Evolutionary conservation across 2,113 vertebrate genomes (phyloP), one percentile per base, ranked within the genome.

Genomic region (Nematolebias whitei): DNA sequence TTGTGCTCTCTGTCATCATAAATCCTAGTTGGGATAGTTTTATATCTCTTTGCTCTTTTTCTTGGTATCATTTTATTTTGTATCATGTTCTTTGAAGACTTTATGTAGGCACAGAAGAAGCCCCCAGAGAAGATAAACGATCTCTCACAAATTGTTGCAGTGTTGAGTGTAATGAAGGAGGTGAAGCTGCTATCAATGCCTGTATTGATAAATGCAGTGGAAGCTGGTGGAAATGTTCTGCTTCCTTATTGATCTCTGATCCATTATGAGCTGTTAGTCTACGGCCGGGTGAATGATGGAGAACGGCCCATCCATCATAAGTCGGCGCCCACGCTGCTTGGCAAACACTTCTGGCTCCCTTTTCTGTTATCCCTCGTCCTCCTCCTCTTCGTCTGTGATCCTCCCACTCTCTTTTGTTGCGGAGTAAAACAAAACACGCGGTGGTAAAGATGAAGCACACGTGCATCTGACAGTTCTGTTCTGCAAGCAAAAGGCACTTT

Each of bases 171-270:
- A 70, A 68, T 18, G 67, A 80, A 68, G 68, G 66, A 63, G 71
- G 67, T 38, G 52, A 74, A 70, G 65, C 12, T 54, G 73, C 71
- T 80, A 82, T 87, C 81, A 80, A 82, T 86, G 78, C 63, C 47
- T 18, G 7, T 83, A 87, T 87, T 68, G 80, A 90, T 81, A 71
- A 76, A 63, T 77, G 68, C 83, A 76, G 74, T 74, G 66, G 71
- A 75, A 81, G 74, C 77, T 44, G 58, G 65, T 84, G 85, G 82
- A 86, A 87, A 84, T 64, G 85, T 87, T 83, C 80, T 74, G 60
- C 83, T 85, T 75, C 73, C 73, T 40, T 71, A 87, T 89, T 72
- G 85, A 91, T 91, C 78, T 24, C 47, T 62, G 78, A 82, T 89
- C 85, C 81, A 88, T 90, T 85, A 83, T 82, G 66, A 85, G 84